Percentiles rank a stretch among this genome's conserved stretches.
Evolutionary conservation across 2,797 vertebrate species (phyloP).

Genomic region (Chaunax sp.): DNA sequence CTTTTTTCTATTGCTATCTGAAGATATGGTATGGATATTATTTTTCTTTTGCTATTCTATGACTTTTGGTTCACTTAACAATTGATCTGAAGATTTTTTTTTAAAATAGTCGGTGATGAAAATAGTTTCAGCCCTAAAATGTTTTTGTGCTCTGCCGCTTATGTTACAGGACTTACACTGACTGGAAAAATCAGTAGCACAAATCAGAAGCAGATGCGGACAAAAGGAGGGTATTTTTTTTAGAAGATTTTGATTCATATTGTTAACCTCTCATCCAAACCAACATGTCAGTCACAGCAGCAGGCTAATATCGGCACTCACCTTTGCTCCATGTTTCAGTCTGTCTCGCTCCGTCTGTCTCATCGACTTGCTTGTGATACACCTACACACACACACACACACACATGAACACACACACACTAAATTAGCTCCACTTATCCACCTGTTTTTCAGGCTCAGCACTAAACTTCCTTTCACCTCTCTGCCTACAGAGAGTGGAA

Average conservation of each 20-base stretch:
- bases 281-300: conserved; percentile 19
- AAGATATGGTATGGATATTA: no score
- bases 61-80: background rate
- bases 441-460: conserved; percentile 40
- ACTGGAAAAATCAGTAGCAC: no score
- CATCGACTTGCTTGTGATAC: background rate
- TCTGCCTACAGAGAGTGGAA: conserved; percentile 28
- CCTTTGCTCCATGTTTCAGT: conserved; percentile 31
- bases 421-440: conserved; percentile 37
- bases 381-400: conserved; percentile 19
- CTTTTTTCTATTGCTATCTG: background rate
- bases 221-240: background rate
- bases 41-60: background rate
- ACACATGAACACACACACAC: background rate
- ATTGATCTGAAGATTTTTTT: background rate
- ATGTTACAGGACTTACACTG: background rate
- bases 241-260: background rate
- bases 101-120: no score
- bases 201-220: no score
- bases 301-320: conserved; percentile 43
- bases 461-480: conserved; percentile 34
- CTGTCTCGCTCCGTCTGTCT: conserved; percentile 12
- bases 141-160: no score
- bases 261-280: conserved; percentile 26
- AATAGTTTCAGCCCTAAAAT: background rate